Base-by-base conservation (phyloP, 2,888 invertebrate genomes). In the Aphidoletes aphidimyza region DNA sequence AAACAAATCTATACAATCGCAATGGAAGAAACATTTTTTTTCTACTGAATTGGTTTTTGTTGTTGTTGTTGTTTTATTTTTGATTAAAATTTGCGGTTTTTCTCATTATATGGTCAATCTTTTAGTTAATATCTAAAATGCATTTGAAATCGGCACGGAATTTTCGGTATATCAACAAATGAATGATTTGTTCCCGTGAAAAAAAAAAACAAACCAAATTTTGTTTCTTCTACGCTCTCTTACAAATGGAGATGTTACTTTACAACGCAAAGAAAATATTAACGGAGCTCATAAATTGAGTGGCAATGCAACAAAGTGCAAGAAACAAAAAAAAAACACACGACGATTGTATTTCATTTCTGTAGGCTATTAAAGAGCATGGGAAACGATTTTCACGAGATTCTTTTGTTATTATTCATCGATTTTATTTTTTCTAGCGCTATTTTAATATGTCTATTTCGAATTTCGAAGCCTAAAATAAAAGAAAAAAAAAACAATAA, bases 301-400 rank as follows among this genome's bases (percentile, higher is more conserved):
- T 54, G 54, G 22, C n/a, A 54, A 54, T 3, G 22, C n/a, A 54
- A 22, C 54, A 22, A 22, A 54, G 22, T 22, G 22, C n/a, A 54
- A 22, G 3, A 54, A 54, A 14, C 47, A 47, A 9, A 17, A 17
- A 47, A 14, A 11, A 39, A 39, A 39, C 6, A 39, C 5, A 39
- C 39, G 39, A 39, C 39, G 47, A 47, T 47, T 47, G 47, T 47
- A 54, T 54, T 54, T n/a, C 54, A 54, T 22, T 54, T 22, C 54
- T 54, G 54, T 54, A 54, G 54, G 54, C 54, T 54, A 54, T 54
- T 54, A 54, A 54, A 54, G 54, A 54, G 54, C 54, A 54, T 54
- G 54, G 54, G 54, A 54, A 54, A 54, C 54, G 54, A 54, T 54
- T 54, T 54, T n/a, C 14, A 22, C n/a, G n/a, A n/a, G 22, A 17